phyloP scores from a whole-genome alignment of 2,113 vertebrate genomes.

The Colius striatus region DNA sequence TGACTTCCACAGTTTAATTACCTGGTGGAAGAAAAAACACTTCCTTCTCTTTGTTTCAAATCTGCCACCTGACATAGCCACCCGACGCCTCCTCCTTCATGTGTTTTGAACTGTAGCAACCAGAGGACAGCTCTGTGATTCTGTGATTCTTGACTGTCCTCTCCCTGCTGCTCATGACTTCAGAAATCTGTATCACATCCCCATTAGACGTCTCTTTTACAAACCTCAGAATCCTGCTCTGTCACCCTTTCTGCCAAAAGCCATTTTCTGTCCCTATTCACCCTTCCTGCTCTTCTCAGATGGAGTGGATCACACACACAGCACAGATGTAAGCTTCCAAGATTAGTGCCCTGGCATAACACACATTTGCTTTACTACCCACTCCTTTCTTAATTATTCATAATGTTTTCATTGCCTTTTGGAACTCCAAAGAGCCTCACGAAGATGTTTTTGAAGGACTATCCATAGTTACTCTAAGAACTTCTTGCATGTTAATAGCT shows the following conservation, averaged over 20 bases:
- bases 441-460: conserved; percentile 6
- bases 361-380: not conserved
- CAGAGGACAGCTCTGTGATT: not conserved
- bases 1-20: conserved; percentile 34
- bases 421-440: not conserved
- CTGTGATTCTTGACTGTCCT: not conserved
- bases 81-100: not conserved
- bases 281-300: not conserved
- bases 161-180: not conserved
- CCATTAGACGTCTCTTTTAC: not conserved
- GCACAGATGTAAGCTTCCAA: not conserved
- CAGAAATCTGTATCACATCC: not conserved
- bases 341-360: not conserved
- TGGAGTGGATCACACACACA: not conserved
- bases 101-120: not conserved
- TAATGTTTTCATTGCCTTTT: not conserved
- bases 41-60: not conserved
- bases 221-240: not conserved
- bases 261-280: not conserved
- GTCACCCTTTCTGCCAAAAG: not conserved
- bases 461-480: not conserved
- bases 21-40: not conserved
- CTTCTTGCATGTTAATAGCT: not conserved
- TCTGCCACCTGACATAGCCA: not conserved
- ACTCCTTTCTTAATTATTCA: not conserved